Percentiles rank a stretch among this genome's conserved stretches.
phyloP scores from a whole-genome alignment of 2,797 vertebrate genomes.

The Chelonia mydas region DNA sequence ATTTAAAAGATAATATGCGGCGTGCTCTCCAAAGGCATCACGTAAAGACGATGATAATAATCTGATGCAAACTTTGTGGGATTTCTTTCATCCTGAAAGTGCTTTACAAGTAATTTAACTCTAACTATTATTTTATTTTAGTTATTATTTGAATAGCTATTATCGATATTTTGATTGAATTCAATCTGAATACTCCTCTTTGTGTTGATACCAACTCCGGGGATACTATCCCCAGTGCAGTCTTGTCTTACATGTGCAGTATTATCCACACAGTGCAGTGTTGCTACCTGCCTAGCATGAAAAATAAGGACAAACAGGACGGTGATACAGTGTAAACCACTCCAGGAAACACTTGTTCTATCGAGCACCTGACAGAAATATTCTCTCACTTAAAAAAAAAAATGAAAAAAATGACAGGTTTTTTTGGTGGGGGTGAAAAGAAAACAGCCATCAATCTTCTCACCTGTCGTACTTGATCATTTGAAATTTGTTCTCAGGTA shows the following conservation, averaged over 20 bases:
- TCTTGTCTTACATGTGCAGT: fast-evolving
- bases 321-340: background rate
- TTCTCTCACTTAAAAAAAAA: conserved; percentile 39
- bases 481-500: conserved; percentile 81
- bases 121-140: background rate
- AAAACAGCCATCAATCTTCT: conserved; percentile 72
- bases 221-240: background rate
- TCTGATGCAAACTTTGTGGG: no score
- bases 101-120: background rate
- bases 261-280: fast-evolving
- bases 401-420: background rate
- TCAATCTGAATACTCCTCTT: fast-evolving
- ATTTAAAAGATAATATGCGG: no score
- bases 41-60: no score
- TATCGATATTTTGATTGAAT: background rate
- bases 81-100: background rate
- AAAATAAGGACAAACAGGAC: background rate
- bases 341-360: background rate
- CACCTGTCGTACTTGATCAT: conserved; percentile 77
- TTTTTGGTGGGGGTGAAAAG: conserved; percentile 4
- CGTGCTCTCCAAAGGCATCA: no score
- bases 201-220: background rate
- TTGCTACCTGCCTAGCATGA: background rate
- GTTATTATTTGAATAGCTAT: background rate
- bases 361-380: background rate